These are phyloP conservation scores for Tyto alba DNA, from an alignment of 2,113 vertebrate species.

Conservation along the genomic window DNA sequence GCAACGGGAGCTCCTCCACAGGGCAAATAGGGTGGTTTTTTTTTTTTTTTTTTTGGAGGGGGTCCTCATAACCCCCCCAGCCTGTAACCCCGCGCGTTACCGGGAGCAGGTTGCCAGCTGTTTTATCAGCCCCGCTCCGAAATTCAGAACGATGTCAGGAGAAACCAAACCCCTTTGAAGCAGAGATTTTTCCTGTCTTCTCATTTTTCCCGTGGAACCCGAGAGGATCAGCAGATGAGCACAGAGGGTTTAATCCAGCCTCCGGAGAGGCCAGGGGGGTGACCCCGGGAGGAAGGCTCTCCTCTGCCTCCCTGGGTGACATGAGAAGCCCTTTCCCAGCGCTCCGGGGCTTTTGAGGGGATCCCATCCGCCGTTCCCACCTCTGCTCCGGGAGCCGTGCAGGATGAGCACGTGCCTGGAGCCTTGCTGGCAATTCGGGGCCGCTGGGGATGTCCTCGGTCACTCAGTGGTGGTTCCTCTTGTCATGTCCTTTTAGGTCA, in stretches of 20 bases:
- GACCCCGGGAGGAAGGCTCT: background rate
- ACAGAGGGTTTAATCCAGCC: background rate
- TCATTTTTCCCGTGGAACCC: background rate
- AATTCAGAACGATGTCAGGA: background rate
- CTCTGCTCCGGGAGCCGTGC: accelerated
- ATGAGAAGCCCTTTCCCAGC: background rate
- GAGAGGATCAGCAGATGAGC: background rate
- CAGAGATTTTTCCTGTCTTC: background rate
- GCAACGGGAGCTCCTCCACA: background rate
- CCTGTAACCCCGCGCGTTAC: background rate
- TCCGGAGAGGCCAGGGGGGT: background rate
- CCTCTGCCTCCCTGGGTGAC: background rate
- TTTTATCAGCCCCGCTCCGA: background rate
- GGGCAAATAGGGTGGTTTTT: too few relatives aligned
- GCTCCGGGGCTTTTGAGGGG: background rate
- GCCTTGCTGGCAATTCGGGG: background rate
- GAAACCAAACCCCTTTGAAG: background rate
- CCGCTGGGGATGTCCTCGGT: background rate
- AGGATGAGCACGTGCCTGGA: accelerated
- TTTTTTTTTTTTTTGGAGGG: too few relatives aligned
- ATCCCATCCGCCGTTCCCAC: background rate
- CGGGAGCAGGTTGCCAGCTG: background rate
- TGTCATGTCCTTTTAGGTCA: background rate
- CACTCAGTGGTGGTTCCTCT: background rate
- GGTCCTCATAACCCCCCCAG: background rate